Evolutionary conservation across 2,113 vertebrate genomes (phyloP).

Genomic region (Brachypteracias leptosomus): DNA sequence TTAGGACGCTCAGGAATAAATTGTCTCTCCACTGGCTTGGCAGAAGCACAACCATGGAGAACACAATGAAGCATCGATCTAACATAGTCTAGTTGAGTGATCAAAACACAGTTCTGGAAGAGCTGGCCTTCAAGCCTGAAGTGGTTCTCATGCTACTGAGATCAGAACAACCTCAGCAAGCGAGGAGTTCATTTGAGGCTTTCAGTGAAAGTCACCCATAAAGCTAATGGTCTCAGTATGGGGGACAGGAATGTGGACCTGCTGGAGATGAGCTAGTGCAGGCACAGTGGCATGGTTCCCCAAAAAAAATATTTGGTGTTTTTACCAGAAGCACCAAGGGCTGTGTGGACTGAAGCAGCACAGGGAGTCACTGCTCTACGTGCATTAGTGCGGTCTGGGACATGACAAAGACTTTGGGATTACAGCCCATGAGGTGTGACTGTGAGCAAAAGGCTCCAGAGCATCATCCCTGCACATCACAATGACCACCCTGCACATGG

Average conservation of each 20-base stretch:
- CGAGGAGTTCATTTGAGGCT: neutral
- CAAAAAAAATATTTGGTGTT: neutral
- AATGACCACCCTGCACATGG: neutral
- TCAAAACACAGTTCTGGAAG: neutral
- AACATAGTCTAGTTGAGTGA: neutral
- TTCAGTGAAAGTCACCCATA: neutral
- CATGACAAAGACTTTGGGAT: neutral
- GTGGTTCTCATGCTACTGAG: neutral
- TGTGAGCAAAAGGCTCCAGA: neutral
- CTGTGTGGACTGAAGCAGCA: neutral
- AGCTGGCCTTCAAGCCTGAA: neutral
- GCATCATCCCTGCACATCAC: neutral
- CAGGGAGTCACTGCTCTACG: neutral
- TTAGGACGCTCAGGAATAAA: conserved; percentile 19
- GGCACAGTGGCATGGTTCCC: accelerated
- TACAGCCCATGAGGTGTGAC: accelerated
- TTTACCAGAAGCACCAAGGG: neutral
- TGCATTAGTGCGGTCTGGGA: neutral
- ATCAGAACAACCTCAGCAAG: neutral
- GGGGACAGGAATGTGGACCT: neutral
- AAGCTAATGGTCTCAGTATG: neutral
- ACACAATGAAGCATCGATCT: neutral
- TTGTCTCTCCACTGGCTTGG: neutral
- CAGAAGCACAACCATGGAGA: neutral
- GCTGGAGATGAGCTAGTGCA: neutral